Conservation (phyloP, 2,113 vertebrate genomes). For the zebrafish (Danio rerio) region DNA sequence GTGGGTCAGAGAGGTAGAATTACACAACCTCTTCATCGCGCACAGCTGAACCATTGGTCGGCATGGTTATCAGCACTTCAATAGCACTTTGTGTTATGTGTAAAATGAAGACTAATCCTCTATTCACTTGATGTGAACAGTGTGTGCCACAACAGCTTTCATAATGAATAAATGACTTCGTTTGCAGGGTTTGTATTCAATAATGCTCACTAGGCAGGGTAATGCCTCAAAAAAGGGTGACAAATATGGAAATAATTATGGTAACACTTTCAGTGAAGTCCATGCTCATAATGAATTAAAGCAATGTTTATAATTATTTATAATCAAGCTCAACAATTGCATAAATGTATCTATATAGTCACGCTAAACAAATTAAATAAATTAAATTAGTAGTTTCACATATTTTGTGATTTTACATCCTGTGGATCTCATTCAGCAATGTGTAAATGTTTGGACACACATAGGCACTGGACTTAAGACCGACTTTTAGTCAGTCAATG, state of each 20-base stretch:
- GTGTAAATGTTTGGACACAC: too few relatives aligned
- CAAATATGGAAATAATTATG: neutral
- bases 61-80: conserved; percentile 28
- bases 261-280: too few relatives aligned
- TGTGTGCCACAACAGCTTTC: neutral
- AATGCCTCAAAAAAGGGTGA: neutral
- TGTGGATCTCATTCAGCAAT: too few relatives aligned
- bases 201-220: neutral
- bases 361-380: too few relatives aligned
- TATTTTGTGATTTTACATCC: too few relatives aligned
- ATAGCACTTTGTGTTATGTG: conserved; percentile 9
- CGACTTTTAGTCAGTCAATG: too few relatives aligned
- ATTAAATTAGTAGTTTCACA: too few relatives aligned
- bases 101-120: conserved; percentile 38
- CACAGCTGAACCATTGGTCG: neutral
- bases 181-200: conserved; percentile 16
- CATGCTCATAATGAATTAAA: too few relatives aligned
- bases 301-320: too few relatives aligned
- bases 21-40: conserved; percentile 15
- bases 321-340: too few relatives aligned
- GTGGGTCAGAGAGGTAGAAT: conserved; percentile 48
- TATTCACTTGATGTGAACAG: conserved; percentile 4
- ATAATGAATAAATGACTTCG: conserved; percentile 6
- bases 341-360: too few relatives aligned
- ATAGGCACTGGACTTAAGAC: too few relatives aligned